Percentiles rank a stretch among this genome's conserved stretches.
These are phyloP conservation scores for Centroberyx gerrardi DNA, from an alignment of 2,797 vertebrate species.

Conservation along the genomic window DNA sequence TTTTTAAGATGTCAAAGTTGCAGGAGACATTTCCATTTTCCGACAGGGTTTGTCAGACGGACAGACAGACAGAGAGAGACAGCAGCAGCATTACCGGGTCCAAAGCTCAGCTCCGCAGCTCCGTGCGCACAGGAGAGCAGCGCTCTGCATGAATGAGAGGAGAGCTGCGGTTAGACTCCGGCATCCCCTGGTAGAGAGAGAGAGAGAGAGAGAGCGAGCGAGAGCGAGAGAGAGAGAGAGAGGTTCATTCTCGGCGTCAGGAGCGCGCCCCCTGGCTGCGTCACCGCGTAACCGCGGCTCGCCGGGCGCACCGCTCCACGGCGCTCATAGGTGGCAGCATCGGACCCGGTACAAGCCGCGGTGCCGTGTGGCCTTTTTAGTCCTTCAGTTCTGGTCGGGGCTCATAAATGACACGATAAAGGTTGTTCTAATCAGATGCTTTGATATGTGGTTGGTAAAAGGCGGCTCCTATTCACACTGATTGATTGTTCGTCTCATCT, in stretches of 20 bases:
- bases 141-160: constrained; percentile 81
- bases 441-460: constrained; percentile 36
- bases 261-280: constrained; percentile 69
- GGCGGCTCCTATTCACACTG: constrained; percentile 15
- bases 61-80: constrained; percentile 38
- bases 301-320: constrained; percentile 41
- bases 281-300: neutral
- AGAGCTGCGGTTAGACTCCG: constrained; percentile 73
- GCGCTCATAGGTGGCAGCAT: constrained; percentile 76
- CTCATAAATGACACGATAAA: constrained; percentile 21
- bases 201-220: constrained; percentile 28
- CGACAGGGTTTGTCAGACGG: constrained; percentile 37
- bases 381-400: neutral
- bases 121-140: constrained; percentile 76
- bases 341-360: constrained; percentile 49
- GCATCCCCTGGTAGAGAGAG: constrained; percentile 60
- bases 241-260: constrained; percentile 45
- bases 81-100: constrained; percentile 49
- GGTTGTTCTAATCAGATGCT: constrained; percentile 35
- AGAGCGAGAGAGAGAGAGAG: constrained; percentile 14
- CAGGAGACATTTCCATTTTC: constrained; percentile 72
- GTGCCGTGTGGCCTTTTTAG: neutral
- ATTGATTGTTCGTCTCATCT: constrained; percentile 42
- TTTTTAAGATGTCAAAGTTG: constrained; percentile 75
- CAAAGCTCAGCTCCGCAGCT: constrained; percentile 73